Evolutionary conservation across 2,888 invertebrate genomes (phyloP).

Genomic region (Caenorhabditis becei): DNA sequence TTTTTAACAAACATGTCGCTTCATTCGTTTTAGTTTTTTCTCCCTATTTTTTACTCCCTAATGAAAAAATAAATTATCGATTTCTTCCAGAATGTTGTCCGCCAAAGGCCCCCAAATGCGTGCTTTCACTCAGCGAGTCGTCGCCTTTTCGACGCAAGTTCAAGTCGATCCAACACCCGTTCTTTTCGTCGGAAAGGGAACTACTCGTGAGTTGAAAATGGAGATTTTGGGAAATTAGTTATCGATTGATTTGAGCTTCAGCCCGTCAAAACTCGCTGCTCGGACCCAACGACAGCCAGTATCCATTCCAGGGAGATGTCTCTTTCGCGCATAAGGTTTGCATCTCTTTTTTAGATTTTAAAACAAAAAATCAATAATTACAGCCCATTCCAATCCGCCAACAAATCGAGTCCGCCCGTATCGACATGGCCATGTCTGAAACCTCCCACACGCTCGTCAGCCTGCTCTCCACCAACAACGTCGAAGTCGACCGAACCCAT

Average conservation of each 20-base stretch:
- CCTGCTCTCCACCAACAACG: conserved; percentile 34
- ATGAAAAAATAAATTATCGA: not conserved
- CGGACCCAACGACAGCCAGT: conserved; percentile 70
- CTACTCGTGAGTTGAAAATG: conserved; percentile 61
- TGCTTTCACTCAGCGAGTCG: conserved; percentile 65
- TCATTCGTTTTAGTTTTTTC: conserved; percentile 3
- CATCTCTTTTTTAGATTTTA: conserved; percentile 2
- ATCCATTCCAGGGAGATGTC: conserved; percentile 72
- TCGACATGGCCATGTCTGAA: conserved; percentile 39
- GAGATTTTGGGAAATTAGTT: no score
- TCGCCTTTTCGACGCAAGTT: conserved; percentile 68
- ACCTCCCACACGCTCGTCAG: conserved; percentile 41
- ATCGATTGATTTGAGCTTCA: conserved; percentile 23
- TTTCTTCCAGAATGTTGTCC: conserved; percentile 49
- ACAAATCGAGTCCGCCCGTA: conserved; percentile 19
- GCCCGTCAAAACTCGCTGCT: conserved; percentile 71
- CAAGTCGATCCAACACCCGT: conserved; percentile 48
- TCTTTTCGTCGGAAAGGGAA: conserved; percentile 60
- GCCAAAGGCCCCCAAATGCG: conserved; percentile 67
- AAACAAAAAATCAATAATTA: not conserved
- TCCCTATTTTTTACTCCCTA: not conserved
- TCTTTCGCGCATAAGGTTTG: conserved; percentile 40
- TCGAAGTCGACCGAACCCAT: conserved; percentile 50
- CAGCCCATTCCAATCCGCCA: conserved; percentile 42
- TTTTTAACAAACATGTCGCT: conserved; percentile 21